Evolutionary conservation across 2,797 vertebrate species (phyloP), one percentile per base, ranked within the genome.

Genomic region (Neosilurus mollespiculum): DNA sequence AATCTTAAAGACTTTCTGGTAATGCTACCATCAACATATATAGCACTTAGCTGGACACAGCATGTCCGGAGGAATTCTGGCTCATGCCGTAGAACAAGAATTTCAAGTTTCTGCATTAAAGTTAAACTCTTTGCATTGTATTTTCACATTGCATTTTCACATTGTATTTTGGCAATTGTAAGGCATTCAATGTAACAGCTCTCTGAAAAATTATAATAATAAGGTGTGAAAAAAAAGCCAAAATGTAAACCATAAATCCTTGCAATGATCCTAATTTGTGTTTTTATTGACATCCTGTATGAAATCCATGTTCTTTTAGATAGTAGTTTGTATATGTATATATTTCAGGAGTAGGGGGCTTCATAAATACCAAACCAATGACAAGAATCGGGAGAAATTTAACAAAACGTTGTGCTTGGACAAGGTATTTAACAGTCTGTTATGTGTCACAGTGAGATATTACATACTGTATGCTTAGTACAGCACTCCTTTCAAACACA

Each of bases 401-500:
- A 80, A 85, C 84, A 83, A 79, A 62, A 64, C 76, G 53, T 62
- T 73, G n/a, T 82, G 85, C 72, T 66, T 78, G 5, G 75, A 65
- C 81, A 80, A 71, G 81, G 82, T 81, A 80, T 87, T 87, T 86
- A 86, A 85, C 67, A 80, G 86, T 80, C 82, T 78, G 85, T 87
- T 85, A 81, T 59, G 82, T 83, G 78, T 72, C 84, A 82, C 59
- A 79, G 79, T 85, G 81, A n/a, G 76, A 87, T 75, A 86, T 78
- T 0, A 73, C 51, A 34, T 77, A 83, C 70, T 78, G 86, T 81
- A 83, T 70, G 75, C 82, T 82, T 76, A 75, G 80, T 66, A 83
- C 81, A 67, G 84, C 70, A 71, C 84, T 89, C 73, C 82, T 87
- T 87, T 88, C 84, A 83, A 89, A 88, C 76, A 80, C 81, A 88